phyloP scores from a whole-genome alignment of 2,797 vertebrate genomes.

The Sebastes melanostomus region DNA sequence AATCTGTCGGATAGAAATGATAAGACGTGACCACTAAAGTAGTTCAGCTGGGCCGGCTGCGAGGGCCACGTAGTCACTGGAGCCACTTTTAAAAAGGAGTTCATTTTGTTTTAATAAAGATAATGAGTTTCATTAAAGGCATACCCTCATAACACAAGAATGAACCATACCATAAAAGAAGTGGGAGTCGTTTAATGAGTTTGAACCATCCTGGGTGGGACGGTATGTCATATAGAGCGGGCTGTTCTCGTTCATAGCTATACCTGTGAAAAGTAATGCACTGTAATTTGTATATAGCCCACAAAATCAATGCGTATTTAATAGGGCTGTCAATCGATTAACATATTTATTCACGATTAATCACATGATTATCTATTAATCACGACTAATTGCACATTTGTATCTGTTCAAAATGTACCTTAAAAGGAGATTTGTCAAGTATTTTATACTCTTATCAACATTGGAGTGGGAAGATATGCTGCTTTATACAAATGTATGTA shows the following conservation, averaged over 20 bases:
- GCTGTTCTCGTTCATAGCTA: no score
- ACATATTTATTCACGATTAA: no score
- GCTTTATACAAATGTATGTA: no score
- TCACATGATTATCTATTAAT: no score
- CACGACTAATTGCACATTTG: no score
- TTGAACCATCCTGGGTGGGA: neutral
- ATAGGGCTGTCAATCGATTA: no score
- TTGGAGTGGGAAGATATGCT: rapidly evolving
- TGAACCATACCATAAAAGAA: slow-evolving; percentile 1
- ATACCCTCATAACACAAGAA: slow-evolving; percentile 1
- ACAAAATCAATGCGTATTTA: no score
- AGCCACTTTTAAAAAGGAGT: slow-evolving; percentile 6
- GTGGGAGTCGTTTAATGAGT: slow-evolving; percentile 33
- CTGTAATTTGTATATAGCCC: no score
- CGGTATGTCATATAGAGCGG: neutral
- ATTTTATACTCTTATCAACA: no score
- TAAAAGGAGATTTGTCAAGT: no score
- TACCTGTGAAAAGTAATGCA: no score
- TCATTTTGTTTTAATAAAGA: slow-evolving; percentile 43
- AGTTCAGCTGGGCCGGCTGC: neutral
- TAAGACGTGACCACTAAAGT: neutral
- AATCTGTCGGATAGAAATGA: neutral
- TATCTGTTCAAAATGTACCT: no score
- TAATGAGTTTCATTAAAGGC: slow-evolving; percentile 43
- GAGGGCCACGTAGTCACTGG: neutral